These are phyloP conservation scores for Sphaerophoria rueppellii DNA, from an alignment of 2,888 invertebrate species.

Conservation along the genomic window DNA sequence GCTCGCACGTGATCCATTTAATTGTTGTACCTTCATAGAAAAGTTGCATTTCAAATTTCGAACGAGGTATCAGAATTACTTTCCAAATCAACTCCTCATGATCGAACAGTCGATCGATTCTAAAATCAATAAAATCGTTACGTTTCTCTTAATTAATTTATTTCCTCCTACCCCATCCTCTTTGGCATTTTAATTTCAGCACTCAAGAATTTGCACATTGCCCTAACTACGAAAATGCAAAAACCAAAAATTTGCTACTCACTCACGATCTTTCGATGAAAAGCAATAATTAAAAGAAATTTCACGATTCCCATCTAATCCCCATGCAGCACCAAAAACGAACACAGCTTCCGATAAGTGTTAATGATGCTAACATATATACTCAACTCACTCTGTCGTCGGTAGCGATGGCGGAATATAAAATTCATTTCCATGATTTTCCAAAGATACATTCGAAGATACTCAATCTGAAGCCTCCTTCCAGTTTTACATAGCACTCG, in stretches of 20 bases:
- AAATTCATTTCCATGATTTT: conserved; percentile 31
- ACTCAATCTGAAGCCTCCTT: conserved; percentile 1
- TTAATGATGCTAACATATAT: conserved; percentile 39
- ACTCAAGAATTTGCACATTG: conserved; percentile 15
- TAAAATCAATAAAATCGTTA: too few species aligned
- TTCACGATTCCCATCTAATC: conserved; percentile 63
- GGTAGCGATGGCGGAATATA: conserved; percentile 9
- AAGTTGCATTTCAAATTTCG: too few species aligned
- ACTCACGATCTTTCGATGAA: conserved; percentile 48
- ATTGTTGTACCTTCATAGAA: too few species aligned
- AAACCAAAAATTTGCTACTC: conserved; percentile 24
- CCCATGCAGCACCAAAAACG: conserved; percentile 21
- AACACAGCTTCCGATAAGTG: conserved; percentile 59
- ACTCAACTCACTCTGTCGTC: background rate
- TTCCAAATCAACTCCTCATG: background rate
- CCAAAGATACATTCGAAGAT: conserved; percentile 33
- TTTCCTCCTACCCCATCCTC: background rate
- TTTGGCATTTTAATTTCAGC: conserved; percentile 7
- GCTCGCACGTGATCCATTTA: too few species aligned
- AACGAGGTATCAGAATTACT: too few species aligned
- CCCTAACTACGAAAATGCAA: background rate
- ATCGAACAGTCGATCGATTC: too few species aligned
- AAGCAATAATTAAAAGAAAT: conserved; percentile 63
- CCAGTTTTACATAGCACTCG: conserved; percentile 40
- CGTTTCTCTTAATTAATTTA: conserved; percentile 17